Base-by-base conservation (phyloP, 1,140 invertebrate species). In the Propsilocerus akamusi region DNA sequence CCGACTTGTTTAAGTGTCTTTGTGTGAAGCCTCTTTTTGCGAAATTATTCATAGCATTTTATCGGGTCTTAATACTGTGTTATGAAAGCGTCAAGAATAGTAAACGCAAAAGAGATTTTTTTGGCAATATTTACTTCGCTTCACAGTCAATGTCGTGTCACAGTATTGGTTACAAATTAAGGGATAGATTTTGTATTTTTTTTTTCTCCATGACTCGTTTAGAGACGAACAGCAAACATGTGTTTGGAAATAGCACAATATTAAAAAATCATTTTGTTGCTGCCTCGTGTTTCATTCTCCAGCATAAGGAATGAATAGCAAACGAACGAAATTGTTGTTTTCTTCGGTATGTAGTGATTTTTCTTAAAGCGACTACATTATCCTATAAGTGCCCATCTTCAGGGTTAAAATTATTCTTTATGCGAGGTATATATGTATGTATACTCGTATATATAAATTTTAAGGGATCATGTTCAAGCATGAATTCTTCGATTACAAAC, bases 111-210 rank as follows among this genome's bases (percentile, higher is more conserved):
- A 41, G 10, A 41, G 12, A 41, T 30, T 41, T 41, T 37, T 41
- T 41, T 41, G 34, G 34, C 34, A 41, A 41, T 41, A 41, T 17
- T 41, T 41, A 41, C 34, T 30, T n/a, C 28, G 6, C 28, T 11
- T 30, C 28, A n/a, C 28, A 30, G 28, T 17, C 14, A 17, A 41
- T 41, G 14, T 20, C 10, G 34, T 41, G 34, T 41, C 34, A 41
- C 34, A 41, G 34, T 41, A 41, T 41, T 41, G 34, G 34, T 41
- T 17, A 17, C 34, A 41, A 41, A 41, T 41, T 41, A 41, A 41
- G 34, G 34, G 34, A 41, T 41, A 41, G 34, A 20, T 20, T 8
- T 41, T 30, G n/a, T 20, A 20, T 20, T 41, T 17, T 20, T 41
- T 41, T 41, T n/a, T 8, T 30, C n/a, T 30, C 28, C n/a, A 11